Conservation (phyloP, 92 coral and sea anemone species). For the Zoanthus solanderi region DNA sequence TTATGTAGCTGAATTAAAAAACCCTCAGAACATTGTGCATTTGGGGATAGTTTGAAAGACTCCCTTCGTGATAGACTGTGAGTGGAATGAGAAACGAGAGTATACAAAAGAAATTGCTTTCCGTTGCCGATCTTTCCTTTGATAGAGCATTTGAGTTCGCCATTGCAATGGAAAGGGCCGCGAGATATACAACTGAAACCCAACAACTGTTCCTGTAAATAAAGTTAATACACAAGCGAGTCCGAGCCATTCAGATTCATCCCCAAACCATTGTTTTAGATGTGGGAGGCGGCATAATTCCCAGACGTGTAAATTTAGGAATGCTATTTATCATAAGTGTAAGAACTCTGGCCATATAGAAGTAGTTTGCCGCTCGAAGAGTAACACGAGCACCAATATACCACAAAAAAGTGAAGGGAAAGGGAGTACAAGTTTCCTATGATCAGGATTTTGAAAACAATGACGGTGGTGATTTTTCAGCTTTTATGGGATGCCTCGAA, state of each 20-base stretch:
- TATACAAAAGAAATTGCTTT: constrained; percentile 55
- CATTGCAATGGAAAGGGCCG: constrained; percentile 59
- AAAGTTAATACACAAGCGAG: constrained; percentile 13
- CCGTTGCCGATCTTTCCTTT: constrained; percentile 47
- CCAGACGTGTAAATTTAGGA: constrained; percentile 27
- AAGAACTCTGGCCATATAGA: constrained; percentile 34
- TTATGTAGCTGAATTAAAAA: constrained; percentile 64
- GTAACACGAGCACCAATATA: neutral
- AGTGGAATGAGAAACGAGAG: constrained; percentile 56
- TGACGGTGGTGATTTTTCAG: neutral
- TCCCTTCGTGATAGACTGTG: constrained; percentile 63
- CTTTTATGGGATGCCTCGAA: neutral
- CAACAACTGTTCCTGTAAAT: constrained; percentile 19
- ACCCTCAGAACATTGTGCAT: constrained; percentile 61
- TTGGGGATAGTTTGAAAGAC: constrained; percentile 58
- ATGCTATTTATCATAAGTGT: constrained; percentile 26
- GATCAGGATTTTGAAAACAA: constrained; percentile 26
- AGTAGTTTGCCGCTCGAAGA: constrained; percentile 46
- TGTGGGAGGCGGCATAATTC: constrained; percentile 42
- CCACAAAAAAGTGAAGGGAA: constrained; percentile 14
- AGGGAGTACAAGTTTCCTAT: neutral
- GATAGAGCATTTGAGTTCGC: constrained; percentile 52
- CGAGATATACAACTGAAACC: constrained; percentile 51
- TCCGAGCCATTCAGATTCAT: constrained; percentile 22
- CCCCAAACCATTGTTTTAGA: constrained; percentile 31